Conservation (phyloP, 2,797 vertebrate species). For the Micrastur ruficollis region DNA sequence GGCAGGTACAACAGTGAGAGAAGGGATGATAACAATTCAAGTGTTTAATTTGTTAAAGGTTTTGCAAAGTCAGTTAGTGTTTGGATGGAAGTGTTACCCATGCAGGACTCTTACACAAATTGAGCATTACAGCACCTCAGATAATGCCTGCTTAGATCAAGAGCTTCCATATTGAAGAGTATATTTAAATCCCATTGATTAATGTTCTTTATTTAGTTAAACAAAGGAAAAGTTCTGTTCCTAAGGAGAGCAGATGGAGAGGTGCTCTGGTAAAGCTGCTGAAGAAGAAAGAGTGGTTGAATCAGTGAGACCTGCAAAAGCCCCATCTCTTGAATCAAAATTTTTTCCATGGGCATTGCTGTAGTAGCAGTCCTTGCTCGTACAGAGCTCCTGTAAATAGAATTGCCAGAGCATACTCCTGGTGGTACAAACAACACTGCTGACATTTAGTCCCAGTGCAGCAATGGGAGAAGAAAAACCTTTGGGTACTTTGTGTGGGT, state of each 20-base stretch:
- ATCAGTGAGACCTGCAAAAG: slow-evolving; percentile 2
- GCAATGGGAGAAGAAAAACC: not conserved
- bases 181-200: not conserved
- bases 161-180: not conserved
- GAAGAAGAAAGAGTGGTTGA: slow-evolving; percentile 8
- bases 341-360: not conserved
- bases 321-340: not conserved
- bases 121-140: slow-evolving; percentile 41
- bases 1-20: not conserved
- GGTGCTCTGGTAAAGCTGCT: slow-evolving; percentile 31
- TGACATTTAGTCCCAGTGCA: not conserved
- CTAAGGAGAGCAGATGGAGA: slow-evolving; percentile 12
- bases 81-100: not conserved
- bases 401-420: not conserved
- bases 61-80: slow-evolving; percentile 30
- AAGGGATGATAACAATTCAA: slow-evolving; percentile 43
- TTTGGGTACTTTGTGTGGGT: not conserved
- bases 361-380: slow-evolving; percentile 37
- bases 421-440: not conserved
- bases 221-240: not conserved
- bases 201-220: slow-evolving; percentile 43
- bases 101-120: slow-evolving; percentile 28
- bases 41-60: slow-evolving; percentile 22
- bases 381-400: not conserved
- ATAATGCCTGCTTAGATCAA: slow-evolving; percentile 56